Evolutionary conservation across 2,888 invertebrate species (phyloP).

Genomic region (Cistogaster globosa): DNA sequence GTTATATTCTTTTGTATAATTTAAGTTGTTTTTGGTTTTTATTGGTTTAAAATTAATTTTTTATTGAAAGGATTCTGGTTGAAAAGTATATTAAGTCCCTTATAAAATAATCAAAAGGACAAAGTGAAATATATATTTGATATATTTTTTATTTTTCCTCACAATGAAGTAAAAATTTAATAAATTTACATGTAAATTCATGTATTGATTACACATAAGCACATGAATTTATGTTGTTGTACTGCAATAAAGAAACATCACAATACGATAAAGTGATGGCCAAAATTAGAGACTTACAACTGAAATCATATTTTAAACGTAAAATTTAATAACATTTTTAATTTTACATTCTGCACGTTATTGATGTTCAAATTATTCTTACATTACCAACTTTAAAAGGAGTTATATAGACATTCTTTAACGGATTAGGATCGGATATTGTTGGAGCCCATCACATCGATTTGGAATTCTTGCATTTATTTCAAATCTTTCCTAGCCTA

Average conservation of each 20-base stretch:
- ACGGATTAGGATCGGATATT: no score
- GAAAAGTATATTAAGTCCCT: conserved; percentile 21
- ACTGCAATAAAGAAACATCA: background rate
- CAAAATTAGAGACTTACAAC: background rate
- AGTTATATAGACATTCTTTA: no score
- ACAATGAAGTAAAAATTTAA: conserved; percentile 14
- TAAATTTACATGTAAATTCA: conserved; percentile 28
- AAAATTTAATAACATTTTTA: background rate
- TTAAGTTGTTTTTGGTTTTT: conserved; percentile 3
- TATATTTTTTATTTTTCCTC: background rate
- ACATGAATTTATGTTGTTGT: background rate
- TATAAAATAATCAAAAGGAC: conserved; percentile 18
- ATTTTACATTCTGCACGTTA: no score
- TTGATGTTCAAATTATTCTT: no score
- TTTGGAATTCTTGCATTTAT: no score
- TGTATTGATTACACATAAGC: conserved; percentile 47
- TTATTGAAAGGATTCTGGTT: conserved; percentile 15
- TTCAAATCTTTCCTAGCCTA: no score
- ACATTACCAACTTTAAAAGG: no score
- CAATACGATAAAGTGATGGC: background rate
- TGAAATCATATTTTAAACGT: background rate
- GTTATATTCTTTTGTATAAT: background rate
- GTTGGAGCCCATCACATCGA: no score
- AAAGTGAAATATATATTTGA: background rate
- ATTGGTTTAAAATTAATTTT: conserved; percentile 19